Percentiles rank a stretch among this genome's conserved stretches.
These are phyloP conservation scores for Onychomys arenicola DNA, from an alignment of 2,797 vertebrate species.

Conservation along the genomic window DNA sequence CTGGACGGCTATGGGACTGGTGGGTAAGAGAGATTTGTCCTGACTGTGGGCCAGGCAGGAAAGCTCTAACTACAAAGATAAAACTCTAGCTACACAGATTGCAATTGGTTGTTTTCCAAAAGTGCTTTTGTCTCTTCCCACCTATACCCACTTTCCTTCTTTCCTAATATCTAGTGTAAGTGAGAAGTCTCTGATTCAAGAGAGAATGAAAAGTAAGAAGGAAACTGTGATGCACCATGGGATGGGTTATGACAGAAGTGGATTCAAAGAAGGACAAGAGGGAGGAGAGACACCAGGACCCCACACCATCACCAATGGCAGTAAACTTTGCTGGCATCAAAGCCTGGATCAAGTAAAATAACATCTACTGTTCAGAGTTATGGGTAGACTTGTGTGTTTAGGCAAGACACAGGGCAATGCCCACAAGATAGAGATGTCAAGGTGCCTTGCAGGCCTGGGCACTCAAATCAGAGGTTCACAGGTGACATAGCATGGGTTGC, in stretches of 20 bases:
- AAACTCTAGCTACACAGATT: too few species aligned
- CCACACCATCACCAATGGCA: neutral
- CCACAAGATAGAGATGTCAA: neutral
- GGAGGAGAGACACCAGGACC: neutral
- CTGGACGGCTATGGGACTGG: too few species aligned
- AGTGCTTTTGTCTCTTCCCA: neutral
- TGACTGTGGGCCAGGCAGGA: too few species aligned
- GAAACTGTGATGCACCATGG: neutral
- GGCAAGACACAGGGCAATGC: neutral
- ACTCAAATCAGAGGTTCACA: neutral
- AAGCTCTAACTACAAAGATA: too few species aligned
- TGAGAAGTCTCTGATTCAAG: neutral
- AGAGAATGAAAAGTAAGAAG: neutral
- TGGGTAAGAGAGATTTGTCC: too few species aligned
- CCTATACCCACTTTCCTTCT: neutral
- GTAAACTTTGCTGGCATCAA: neutral
- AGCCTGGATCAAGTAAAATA: neutral
- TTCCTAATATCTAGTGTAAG: neutral
- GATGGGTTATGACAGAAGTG: neutral
- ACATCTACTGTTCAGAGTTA: too few species aligned
- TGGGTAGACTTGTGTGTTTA: neutral
- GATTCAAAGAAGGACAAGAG: neutral
- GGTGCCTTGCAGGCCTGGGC: neutral
- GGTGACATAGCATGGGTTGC: neutral
- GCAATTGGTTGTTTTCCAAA: neutral